Percentiles rank a stretch among this genome's conserved stretches.
These are phyloP conservation scores for Sebastes paucispinis DNA, from an alignment of 2,797 vertebrate genomes.

Conservation along the genomic window DNA sequence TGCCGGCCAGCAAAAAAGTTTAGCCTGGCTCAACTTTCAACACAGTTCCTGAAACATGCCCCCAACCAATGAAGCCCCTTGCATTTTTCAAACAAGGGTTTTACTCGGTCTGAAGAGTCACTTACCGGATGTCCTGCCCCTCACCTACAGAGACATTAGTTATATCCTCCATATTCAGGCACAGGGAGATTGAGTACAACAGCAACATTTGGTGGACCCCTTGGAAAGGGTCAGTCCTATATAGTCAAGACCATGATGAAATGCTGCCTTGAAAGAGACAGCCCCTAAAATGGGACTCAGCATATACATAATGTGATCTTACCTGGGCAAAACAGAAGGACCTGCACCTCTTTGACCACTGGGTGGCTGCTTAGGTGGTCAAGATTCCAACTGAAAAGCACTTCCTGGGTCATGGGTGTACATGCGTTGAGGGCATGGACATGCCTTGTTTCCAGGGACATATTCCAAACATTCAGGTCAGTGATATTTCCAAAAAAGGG, in stretches of 20 bases:
- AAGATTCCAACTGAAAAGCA: slow-evolving; percentile 83
- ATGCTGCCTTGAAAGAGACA: neutral
- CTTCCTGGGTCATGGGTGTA: slow-evolving; percentile 38
- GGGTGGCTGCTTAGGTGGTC: slow-evolving; percentile 70
- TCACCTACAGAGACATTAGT: neutral
- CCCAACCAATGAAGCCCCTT: neutral
- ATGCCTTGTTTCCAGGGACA: slow-evolving; percentile 73
- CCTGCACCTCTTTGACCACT: slow-evolving; percentile 65
- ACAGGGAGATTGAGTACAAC: neutral
- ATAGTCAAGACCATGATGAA: too few species aligned
- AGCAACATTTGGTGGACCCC: neutral
- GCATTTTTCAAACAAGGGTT: neutral
- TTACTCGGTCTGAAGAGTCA: neutral
- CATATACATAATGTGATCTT: slow-evolving; percentile 4
- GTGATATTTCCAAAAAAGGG: slow-evolving; percentile 93
- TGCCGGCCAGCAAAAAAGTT: too few species aligned
- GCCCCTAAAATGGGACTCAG: neutral
- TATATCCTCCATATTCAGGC: neutral
- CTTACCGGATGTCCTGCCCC: neutral
- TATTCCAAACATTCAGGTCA: slow-evolving; percentile 85
- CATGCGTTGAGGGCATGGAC: slow-evolving; percentile 80
- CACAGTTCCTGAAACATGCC: neutral
- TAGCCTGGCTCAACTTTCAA: neutral
- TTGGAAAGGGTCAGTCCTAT: neutral
- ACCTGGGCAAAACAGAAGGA: slow-evolving; percentile 82